Evolutionary conservation across 2,888 invertebrate species (phyloP), one percentile per base, ranked within the genome.

Genomic region (Oxytorus armatus): DNA sequence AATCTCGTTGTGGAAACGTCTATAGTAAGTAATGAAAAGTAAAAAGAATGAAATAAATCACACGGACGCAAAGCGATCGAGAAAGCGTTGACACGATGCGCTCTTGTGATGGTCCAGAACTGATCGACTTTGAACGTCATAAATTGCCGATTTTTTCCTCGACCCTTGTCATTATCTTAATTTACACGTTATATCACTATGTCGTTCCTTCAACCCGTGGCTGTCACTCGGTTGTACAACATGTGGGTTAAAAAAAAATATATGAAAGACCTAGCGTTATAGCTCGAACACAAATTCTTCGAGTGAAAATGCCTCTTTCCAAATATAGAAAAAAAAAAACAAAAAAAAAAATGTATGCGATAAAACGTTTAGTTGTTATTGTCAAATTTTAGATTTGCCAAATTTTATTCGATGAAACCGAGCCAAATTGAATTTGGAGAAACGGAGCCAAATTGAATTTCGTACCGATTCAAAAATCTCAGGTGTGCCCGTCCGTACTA

Each of bases 51-150:
- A 29, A 36, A 25, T 21, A 23, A 4, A 18, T 1, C n/a, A 42
- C 11, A 39, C n/a, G 21, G 16, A 49, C 11, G 44, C 36, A 21
- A 14, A 49, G 16, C 47, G 21, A 51, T 3, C 11, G 36, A n/a
- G 36, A 23, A 68, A 42, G 16, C 16, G 18, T 61, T 21, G 25
- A 16, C 5, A 14, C 18, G 18, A 4, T 25, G 1, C 0, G 53
- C 25, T 55, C 18, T 63, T 33, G 14, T 21, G 23, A 29, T 29
- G 25, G 47, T 63, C 21, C 39, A 65, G 16, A 57, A 47, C 10
- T 53, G 11, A 68, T 63, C 55, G 76, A 77, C 80, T 80, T 80
- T 80, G 80, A 29, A 76, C 80, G 61, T 21, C 47, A 68, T 77
- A 68, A 76, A 73, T 79, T 49, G 72, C 21, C 55, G 3, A 80